Base-by-base conservation (phyloP, 2,797 vertebrate genomes). In the Tapirus indicus region DNA sequence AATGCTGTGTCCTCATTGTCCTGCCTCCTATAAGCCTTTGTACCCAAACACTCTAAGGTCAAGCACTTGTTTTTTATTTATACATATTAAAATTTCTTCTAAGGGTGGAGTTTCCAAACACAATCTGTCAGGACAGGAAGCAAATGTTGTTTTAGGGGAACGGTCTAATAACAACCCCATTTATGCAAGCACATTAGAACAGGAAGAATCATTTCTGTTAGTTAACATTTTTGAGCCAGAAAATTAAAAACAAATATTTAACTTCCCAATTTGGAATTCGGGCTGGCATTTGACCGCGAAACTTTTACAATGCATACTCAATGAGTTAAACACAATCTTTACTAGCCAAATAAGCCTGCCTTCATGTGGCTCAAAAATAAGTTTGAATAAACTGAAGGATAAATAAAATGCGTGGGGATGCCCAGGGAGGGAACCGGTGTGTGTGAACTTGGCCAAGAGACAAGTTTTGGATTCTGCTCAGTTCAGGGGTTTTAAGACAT, bases 201-300 rank as follows among this genome's bases (percentile, higher is more conserved):
- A 84, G 97, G 95, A 97, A 97, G 98, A 96, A 97, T 95, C 96
- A 77, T 90, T 96, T 97, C 98, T 97, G 92, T 35, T 96, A 96
- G 98, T 98, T 98, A 97, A 97, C 98, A 95, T 98, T 98, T 98
- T 98, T 98, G 98, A 99, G 98, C 97, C 98, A 98, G 98, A 98
- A 99, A 99, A 99, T 99, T 98, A 99, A 99, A 99, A 99, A 98
- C 98, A 99, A 99, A 99, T 99, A 99, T 99, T 99, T 98, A 98
- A 98, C 98, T 98, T 97, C 87, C 96, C 98, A 97, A 95, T 98
- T 98, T 98, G 90, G 98, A 98, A 97, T 74, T 96, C 91, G 27
- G 16, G 96, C 95, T 97, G 94, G 98, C 97, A 8, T 38, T 44
- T 91, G 96, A 92, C 94, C 25, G 96, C 44, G 79, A 75, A 98